A percentile compares a stretch with the other conserved stretches of the same genome.
Conservation (phyloP, 1,140 invertebrate genomes). For the Drosophila mayri region DNA sequence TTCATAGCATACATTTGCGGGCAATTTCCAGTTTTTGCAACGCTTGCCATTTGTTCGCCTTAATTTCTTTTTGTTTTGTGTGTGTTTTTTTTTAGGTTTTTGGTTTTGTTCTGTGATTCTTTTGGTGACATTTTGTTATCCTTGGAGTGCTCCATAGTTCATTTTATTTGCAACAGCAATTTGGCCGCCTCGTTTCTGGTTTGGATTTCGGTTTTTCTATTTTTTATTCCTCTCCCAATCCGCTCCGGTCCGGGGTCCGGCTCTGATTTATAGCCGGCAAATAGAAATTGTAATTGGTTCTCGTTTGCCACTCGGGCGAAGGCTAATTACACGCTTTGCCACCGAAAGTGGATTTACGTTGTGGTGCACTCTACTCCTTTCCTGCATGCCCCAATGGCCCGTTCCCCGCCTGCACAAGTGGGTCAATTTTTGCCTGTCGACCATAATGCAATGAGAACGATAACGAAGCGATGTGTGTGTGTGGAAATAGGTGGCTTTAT, state of each 20-base stretch:
- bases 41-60: conserved; percentile 41
- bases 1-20: conserved; percentile 61
- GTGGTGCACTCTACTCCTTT: conserved; percentile 33
- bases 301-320: conserved; percentile 36
- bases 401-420: conserved; percentile 5
- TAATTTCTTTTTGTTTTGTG: conserved; percentile 12
- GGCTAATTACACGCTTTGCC: conserved; percentile 71
- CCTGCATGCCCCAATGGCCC: not conserved
- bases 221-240: not conserved
- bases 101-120: conserved; percentile 7
- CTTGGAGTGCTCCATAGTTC: conserved; percentile 34
- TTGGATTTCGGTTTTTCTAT: conserved; percentile 3
- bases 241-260: not conserved
- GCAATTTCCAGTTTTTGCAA: conserved; percentile 39
- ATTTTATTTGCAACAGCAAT: conserved; percentile 60
- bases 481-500: not conserved
- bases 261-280: conserved; percentile 68
- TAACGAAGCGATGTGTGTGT: conserved; percentile 48
- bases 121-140: conserved; percentile 42
- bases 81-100: not conserved
- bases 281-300: conserved; percentile 75
- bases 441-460: conserved; percentile 59
- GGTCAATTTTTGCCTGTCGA: conserved; percentile 43
- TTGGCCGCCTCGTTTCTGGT: conserved; percentile 18
- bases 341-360: conserved; percentile 70